phyloP scores from a whole-genome alignment of 1,140 invertebrate species.

The Cotesia vestalis region DNA sequence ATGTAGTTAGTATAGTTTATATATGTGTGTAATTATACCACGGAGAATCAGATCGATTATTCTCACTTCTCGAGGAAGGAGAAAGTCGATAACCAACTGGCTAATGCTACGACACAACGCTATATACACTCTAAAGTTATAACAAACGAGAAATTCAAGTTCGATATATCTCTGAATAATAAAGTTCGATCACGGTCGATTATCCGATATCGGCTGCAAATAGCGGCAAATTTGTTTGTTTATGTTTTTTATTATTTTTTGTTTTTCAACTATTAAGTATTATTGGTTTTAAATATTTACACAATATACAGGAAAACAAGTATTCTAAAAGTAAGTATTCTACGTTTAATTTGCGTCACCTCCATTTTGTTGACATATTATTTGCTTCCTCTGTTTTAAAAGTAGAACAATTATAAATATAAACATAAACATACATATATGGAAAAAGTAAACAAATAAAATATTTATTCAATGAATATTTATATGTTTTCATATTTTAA shows the following conservation, averaged over 20 bases:
- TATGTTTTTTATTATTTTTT: constrained; percentile 6
- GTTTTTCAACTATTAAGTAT: not conserved
- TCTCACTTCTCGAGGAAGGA: constrained; percentile 1
- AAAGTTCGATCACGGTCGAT: constrained; percentile 35
- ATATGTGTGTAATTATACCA: no score
- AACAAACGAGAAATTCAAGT: constrained; percentile 58
- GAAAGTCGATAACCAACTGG: constrained; percentile 14
- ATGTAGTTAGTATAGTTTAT: no score
- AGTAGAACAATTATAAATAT: not conserved
- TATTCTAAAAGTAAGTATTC: not conserved
- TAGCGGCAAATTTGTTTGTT: constrained; percentile 51
- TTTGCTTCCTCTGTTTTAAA: no score
- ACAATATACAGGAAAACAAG: not conserved
- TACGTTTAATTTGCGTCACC: not conserved
- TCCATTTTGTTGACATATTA: not conserved
- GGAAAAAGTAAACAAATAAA: not conserved
- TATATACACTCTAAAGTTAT: constrained; percentile 45
- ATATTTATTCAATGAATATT: no score
- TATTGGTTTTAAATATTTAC: not conserved
- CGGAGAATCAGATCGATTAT: no score
- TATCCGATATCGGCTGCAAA: constrained; percentile 42
- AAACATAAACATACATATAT: not conserved
- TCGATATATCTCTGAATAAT: constrained; percentile 53
- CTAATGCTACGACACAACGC: constrained; percentile 19
- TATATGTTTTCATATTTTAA: no score